phyloP scores from a whole-genome alignment of 2,113 vertebrate species.

The Formicarius rufipectus region DNA sequence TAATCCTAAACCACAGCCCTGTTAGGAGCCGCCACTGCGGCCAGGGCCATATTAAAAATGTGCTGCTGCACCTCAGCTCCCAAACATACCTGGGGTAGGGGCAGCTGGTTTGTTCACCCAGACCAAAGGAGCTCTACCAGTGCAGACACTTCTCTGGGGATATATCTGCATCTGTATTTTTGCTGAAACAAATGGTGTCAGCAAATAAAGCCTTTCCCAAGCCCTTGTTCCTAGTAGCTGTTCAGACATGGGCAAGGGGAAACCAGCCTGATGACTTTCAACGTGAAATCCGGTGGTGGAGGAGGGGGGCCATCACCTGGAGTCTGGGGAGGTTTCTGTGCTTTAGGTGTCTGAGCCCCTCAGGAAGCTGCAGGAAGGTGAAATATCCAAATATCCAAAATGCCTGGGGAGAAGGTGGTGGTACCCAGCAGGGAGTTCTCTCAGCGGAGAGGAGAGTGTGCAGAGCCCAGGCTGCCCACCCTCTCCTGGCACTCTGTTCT shows the following conservation, averaged over 20 bases:
- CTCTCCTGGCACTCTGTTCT: neutral
- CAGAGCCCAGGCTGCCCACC: neutral
- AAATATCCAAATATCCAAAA: neutral
- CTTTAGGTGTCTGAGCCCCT: neutral
- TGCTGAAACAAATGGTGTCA: constrained; percentile 52
- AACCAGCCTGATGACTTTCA: neutral
- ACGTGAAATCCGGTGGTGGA: accelerated
- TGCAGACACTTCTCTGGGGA: constrained; percentile 32
- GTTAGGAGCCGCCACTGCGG: constrained; percentile 48
- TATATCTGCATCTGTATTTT: constrained; percentile 48
- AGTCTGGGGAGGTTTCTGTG: neutral
- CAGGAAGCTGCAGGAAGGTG: neutral
- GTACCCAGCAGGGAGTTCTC: neutral
- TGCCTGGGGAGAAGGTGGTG: neutral
- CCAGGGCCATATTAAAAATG: constrained; percentile 51
- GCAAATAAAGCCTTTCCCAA: constrained; percentile 62
- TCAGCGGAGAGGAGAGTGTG: neutral
- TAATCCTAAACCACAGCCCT: constrained; percentile 39
- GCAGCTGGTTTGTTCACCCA: constrained; percentile 38
- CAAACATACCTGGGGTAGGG: neutral
- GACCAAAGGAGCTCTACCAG: constrained; percentile 37
- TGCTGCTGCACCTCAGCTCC: neutral
- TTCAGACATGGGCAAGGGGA: neutral
- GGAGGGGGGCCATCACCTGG: neutral
- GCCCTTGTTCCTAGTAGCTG: neutral